Evolutionary conservation across 2,888 invertebrate species (phyloP).

Genomic region (Lasioglossum zephyrum): DNA sequence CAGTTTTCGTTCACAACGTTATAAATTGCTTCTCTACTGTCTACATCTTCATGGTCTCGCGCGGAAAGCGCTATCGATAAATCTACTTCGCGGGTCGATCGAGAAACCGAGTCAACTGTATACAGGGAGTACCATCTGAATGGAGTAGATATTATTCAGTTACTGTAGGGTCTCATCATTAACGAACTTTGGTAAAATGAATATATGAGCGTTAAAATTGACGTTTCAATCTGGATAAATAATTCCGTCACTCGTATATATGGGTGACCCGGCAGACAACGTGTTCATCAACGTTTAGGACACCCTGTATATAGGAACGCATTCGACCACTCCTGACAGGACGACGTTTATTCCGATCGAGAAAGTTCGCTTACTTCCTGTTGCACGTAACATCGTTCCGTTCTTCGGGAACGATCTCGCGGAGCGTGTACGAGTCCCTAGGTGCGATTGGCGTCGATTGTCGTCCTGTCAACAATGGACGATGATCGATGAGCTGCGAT

Average conservation of each 20-base stretch:
- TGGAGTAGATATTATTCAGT: neutral
- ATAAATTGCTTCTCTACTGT: neutral
- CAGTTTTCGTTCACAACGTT: neutral
- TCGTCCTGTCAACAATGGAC: conserved; percentile 45
- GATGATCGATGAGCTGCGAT: conserved; percentile 55
- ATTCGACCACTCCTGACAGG: conserved; percentile 13
- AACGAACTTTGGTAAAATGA: no score
- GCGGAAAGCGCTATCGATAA: neutral
- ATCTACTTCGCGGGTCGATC: neutral
- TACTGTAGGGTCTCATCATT: neutral
- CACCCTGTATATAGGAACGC: neutral
- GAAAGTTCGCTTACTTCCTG: conserved; percentile 48
- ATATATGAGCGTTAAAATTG: no score
- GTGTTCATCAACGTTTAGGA: neutral
- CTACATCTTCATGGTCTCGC: neutral
- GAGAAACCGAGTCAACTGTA: neutral
- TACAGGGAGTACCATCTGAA: neutral
- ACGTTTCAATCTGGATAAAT: no score
- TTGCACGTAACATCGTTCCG: conserved; percentile 20
- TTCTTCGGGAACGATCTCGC: conserved; percentile 22
- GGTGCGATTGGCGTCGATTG: conserved; percentile 52
- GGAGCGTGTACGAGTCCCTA: conserved; percentile 4
- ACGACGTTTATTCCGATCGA: conserved; percentile 23
- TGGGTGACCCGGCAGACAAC: no score
- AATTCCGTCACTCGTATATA: no score